Conservation (phyloP, 2,797 vertebrate genomes). For the Philypnodon macrostomus region DNA sequence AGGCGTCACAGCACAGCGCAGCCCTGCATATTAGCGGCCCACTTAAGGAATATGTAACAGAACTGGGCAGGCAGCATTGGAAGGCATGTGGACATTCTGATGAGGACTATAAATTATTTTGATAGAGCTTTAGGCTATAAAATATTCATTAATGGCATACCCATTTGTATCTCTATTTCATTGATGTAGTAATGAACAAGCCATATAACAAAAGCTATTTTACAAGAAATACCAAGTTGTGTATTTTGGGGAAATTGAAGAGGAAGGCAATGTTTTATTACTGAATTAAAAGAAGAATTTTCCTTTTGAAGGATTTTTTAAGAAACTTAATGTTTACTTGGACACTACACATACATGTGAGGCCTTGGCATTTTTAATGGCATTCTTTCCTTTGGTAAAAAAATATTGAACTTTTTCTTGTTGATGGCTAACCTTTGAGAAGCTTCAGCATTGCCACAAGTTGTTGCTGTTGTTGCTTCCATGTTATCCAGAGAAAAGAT, state of each 20-base stretch:
- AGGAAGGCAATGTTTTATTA: no score
- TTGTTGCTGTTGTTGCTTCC: neutral
- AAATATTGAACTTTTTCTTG: neutral
- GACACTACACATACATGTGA: neutral
- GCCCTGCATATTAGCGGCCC: constrained; percentile 50
- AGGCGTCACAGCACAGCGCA: constrained; percentile 48
- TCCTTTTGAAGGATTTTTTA: neutral
- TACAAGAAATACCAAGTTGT: no score
- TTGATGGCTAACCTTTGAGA: constrained; percentile 10
- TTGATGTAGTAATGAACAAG: constrained; percentile 45
- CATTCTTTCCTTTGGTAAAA: neutral
- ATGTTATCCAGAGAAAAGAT: neutral
- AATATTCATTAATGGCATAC: constrained; percentile 64
- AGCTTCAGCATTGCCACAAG: neutral
- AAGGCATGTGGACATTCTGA: constrained; percentile 57
- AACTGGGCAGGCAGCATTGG: constrained; percentile 53
- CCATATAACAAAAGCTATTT: constrained; percentile 22
- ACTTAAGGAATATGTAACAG: constrained; percentile 66
- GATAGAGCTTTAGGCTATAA: constrained; percentile 57
- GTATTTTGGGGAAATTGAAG: no score
- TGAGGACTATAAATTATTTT: constrained; percentile 56
- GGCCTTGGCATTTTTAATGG: neutral
- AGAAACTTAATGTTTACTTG: neutral
- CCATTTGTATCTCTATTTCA: constrained; percentile 40
- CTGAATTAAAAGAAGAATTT: neutral